These are phyloP conservation scores for Lasiurus cinereus DNA, from an alignment of 2,113 vertebrate genomes.

Conservation along the genomic window DNA sequence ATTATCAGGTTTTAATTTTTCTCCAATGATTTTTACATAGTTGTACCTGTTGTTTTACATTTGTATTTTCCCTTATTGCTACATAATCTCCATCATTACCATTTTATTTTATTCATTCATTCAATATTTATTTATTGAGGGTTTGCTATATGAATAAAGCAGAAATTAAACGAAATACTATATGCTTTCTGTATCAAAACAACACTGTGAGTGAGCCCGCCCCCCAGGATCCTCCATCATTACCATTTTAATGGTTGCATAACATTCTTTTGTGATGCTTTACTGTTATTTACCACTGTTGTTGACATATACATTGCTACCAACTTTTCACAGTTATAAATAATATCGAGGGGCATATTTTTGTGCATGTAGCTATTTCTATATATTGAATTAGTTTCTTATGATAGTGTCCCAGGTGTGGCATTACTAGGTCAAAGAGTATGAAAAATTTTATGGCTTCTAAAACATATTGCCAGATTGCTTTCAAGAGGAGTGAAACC, in stretches of 20 bases:
- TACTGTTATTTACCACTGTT: not conserved
- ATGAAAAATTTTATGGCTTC: slow-evolving; percentile 47
- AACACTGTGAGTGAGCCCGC: slow-evolving; percentile 37
- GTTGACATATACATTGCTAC: not conserved
- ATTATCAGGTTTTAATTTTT: not conserved
- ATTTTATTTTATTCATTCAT: slow-evolving; percentile 64
- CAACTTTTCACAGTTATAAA: not conserved
- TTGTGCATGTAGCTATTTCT: not conserved
- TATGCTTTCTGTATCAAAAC: slow-evolving; percentile 76
- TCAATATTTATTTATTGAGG: slow-evolving; percentile 82
- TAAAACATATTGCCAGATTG: not conserved
- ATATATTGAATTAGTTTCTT: slow-evolving; percentile 54
- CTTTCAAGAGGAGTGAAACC: not conserved
- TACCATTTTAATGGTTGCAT: not conserved
- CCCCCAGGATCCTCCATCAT: no score
- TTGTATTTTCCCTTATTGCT: not conserved
- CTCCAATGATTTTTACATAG: not conserved
- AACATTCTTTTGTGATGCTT: not conserved
- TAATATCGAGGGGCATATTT: not conserved
- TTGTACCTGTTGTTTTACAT: not conserved
- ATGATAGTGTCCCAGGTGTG: not conserved
- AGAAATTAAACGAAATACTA: slow-evolving; percentile 76
- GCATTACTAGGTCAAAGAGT: slow-evolving; percentile 15
- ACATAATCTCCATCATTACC: not conserved
- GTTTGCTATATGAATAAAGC: slow-evolving; percentile 72